Percentiles rank a stretch among this genome's conserved stretches.
Conservation (phyloP, 2,797 vertebrate genomes). For the Gymnoscopelus braueri region DNA sequence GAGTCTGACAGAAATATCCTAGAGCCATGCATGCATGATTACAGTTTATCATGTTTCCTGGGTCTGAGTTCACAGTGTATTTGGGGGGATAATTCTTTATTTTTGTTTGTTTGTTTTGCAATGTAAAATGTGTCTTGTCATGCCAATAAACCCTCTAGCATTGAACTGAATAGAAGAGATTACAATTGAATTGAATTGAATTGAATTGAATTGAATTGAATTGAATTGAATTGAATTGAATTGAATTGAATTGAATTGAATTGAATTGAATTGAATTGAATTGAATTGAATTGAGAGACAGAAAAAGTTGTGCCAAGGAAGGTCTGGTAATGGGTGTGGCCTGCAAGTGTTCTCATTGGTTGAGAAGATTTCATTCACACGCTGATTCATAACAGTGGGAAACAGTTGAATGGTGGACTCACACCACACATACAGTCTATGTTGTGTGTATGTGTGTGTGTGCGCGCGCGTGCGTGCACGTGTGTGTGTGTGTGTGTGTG, state of each 20-base stretch:
- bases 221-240: too few species aligned
- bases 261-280: too few species aligned
- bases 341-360: conserved; percentile 63
- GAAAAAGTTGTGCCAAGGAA: conserved; percentile 31
- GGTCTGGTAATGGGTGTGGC: conserved; percentile 44
- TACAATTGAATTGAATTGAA: too few species aligned
- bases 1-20: background rate
- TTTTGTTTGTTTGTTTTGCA: too few species aligned
- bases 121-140: too few species aligned
- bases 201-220: too few species aligned
- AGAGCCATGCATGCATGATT: background rate
- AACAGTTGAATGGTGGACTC: conserved; percentile 53
- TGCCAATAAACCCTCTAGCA: background rate
- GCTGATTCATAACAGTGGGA: conserved; percentile 69
- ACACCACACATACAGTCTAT: too few species aligned
- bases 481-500: conserved; percentile 2
- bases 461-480: background rate
- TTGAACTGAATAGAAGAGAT: background rate
- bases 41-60: too few species aligned
- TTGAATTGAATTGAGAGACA: background rate
- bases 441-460: too few species aligned
- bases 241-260: too few species aligned
- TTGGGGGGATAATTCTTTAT: too few species aligned
- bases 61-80: too few species aligned
- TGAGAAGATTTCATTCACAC: conserved; percentile 64